Evolutionary conservation across 2,113 vertebrate species (phyloP).

Genomic region (Festucalex cinctus): DNA sequence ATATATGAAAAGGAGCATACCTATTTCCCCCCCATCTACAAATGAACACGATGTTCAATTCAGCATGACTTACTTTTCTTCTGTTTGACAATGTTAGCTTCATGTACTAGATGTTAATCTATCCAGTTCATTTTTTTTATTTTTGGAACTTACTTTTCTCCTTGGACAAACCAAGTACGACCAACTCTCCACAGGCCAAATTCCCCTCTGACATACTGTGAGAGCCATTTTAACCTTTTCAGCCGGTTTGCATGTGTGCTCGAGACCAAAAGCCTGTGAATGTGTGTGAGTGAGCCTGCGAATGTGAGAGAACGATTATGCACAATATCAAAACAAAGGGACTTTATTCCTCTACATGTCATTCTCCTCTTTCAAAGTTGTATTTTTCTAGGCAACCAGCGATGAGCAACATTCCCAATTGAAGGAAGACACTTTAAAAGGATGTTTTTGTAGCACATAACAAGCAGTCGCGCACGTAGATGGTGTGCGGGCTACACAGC

Average conservation of each 20-base stretch:
- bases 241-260: constrained; percentile 33
- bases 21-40: constrained; percentile 19
- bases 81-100: constrained; percentile 51
- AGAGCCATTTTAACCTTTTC: constrained; percentile 38
- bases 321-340: constrained; percentile 64
- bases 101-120: constrained; percentile 40
- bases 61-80: constrained; percentile 63
- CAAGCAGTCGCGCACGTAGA: constrained; percentile 33
- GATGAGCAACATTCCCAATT: constrained; percentile 52
- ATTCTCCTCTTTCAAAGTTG: constrained; percentile 68
- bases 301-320: constrained; percentile 3
- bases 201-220: constrained; percentile 63
- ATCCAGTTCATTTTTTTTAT: constrained; percentile 18
- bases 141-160: constrained; percentile 22
- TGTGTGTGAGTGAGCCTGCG: not conserved
- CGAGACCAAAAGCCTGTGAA: constrained; percentile 29
- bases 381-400: constrained; percentile 67
- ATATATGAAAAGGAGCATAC: constrained; percentile 67
- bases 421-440: constrained; percentile 57
- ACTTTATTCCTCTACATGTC: constrained; percentile 64
- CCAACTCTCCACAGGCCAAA: constrained; percentile 57
- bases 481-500: constrained; percentile 20
- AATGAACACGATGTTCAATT: constrained; percentile 53
- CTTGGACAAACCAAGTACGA: constrained; percentile 49
- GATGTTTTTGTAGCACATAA: constrained; percentile 57